Evolutionary conservation across 2,113 vertebrate species (phyloP).

Genomic region (Pogonocichla stellata): DNA sequence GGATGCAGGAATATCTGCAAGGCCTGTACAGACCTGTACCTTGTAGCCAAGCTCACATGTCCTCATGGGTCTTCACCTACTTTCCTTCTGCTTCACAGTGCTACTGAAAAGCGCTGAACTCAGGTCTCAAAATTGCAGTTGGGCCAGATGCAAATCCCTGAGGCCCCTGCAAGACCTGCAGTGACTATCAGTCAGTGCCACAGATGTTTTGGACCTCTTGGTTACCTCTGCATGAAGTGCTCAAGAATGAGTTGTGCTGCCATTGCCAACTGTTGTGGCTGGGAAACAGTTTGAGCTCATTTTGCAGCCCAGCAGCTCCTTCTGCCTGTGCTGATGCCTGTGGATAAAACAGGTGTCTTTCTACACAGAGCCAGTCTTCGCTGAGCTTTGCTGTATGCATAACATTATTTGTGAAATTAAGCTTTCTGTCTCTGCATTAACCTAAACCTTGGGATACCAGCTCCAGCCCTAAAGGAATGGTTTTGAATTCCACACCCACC

Average conservation of each 20-base stretch:
- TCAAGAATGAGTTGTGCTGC: neutral
- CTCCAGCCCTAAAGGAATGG: neutral
- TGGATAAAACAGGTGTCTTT: neutral
- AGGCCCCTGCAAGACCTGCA: neutral
- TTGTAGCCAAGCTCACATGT: neutral
- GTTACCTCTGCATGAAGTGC: neutral
- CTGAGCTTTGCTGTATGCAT: neutral
- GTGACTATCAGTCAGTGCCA: neutral
- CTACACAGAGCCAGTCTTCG: neutral
- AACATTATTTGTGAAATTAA: neutral
- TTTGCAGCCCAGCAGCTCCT: neutral
- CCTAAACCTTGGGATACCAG: neutral
- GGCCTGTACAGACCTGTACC: neutral
- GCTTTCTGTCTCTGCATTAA: neutral
- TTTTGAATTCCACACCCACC: neutral
- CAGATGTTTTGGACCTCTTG: neutral
- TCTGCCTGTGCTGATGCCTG: neutral
- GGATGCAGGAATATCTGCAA: neutral
- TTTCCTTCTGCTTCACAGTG: neutral
- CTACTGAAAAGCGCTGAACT: neutral
- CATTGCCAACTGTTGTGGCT: neutral
- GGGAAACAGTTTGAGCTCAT: neutral
- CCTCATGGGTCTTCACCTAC: neutral
- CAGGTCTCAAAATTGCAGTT: neutral
- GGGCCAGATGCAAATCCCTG: rapidly evolving